These are phyloP conservation scores for Pseudeuparius sepicola DNA, from an alignment of 2,888 invertebrate species.

Conservation along the genomic window DNA sequence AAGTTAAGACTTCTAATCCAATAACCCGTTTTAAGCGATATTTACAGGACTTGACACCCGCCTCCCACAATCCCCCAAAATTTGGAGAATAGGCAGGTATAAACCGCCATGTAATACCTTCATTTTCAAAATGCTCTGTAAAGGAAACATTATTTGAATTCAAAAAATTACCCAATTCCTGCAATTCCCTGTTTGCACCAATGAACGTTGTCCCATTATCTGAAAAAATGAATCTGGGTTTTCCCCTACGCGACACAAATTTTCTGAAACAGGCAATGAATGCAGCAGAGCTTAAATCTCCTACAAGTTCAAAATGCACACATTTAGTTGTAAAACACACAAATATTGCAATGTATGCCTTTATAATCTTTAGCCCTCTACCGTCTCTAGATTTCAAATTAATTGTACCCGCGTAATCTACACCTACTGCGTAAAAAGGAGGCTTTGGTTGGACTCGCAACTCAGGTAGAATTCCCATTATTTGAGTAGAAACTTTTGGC, in stretches of 20 bases:
- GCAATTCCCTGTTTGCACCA: conserved; percentile 8
- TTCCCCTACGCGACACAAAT: conserved; percentile 5
- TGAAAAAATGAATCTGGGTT: conserved; percentile 6
- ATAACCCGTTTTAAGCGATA: conserved; percentile 7
- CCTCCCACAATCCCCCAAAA: conserved; percentile 12
- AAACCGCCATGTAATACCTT: conserved; percentile 7
- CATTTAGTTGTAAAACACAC: neutral
- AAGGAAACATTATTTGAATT: neutral
- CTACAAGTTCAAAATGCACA: conserved; percentile 1
- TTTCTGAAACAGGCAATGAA: neutral
- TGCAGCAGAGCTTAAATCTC: neutral
- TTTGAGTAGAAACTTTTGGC: neutral
- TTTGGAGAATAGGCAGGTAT: conserved; percentile 10
- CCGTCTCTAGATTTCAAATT: neutral
- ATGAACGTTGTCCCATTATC: conserved; percentile 12
- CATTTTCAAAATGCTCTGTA: neutral
- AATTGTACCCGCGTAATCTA: neutral
- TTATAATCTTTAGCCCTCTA: neutral
- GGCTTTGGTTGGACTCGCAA: neutral
- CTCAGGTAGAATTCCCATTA: neutral
- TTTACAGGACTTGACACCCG: conserved; percentile 9
- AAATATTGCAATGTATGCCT: neutral
- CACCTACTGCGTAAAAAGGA: neutral
- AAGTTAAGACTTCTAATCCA: neutral
- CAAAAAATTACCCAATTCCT: neutral